Base-by-base conservation (phyloP, 2,113 vertebrate genomes). In the Thomomys bottae region DNA sequence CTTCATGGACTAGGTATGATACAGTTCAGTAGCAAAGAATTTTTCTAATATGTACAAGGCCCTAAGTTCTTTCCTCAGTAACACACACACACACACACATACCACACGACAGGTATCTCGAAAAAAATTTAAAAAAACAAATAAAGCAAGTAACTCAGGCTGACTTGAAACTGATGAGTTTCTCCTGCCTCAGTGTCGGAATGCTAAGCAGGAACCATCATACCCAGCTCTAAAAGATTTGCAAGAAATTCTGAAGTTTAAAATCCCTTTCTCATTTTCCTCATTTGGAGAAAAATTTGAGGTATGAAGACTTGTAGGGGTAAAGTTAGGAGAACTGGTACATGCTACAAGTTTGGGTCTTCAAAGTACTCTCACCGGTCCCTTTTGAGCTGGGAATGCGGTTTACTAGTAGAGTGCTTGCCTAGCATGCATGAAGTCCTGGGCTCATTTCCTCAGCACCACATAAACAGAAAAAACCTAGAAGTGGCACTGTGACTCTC, bases 261-360 rank as follows among this genome's bases (percentile, higher is more conserved):
- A 64, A 64, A 30, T 93, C 88, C 12, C 24, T 72, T 92, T 80
- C 71, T 89, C 42, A 91, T 79, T 89, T 8, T 15, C 38, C 86
- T 12, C 28, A 72, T 67, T 24, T 77, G 45, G 32, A 92, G 63
- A 89, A 72, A 84, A 73, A 21, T 21, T 66, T 26, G 45, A 23
- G 17, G 30, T 61, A 11, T 89, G 72, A 87, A 89, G 70, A 87
- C 40, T n/a, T n/a, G 38, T 73, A 11, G 59, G 34, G 54, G 88
- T 28, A 42, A 54, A n/a, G 75, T 64, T 92, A 30, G 26, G 12
- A 54, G 49, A 68, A 38, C 10, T 83, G 67, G 18, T 34, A n/a
- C 70, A 23, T 30, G 20, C 17, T 21, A 34, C 8, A 64, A 64
- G 40, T 77, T 38, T 66, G 26, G 40, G 67, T 26, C 3, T 2